A percentile compares a stretch with the other conserved stretches of the same genome.
These are phyloP conservation scores for Rhogogaster chlorosoma DNA, from an alignment of 2,888 invertebrate species.

Conservation along the genomic window DNA sequence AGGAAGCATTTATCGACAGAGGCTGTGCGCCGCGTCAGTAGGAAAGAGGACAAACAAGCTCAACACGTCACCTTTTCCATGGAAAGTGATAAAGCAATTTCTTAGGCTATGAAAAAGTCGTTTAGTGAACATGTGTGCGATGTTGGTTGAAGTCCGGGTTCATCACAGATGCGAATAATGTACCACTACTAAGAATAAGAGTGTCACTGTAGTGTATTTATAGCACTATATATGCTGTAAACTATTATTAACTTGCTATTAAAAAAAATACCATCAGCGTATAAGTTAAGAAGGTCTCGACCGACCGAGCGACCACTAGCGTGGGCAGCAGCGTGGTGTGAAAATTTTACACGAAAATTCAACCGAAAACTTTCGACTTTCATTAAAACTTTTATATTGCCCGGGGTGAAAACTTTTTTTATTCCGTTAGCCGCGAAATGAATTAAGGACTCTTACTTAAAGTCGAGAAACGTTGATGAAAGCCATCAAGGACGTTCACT, in stretches of 20 bases:
- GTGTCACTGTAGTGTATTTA: slow-evolving; percentile 60
- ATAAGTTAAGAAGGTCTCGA: not conserved
- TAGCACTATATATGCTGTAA: slow-evolving; percentile 54
- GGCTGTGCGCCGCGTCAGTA: not conserved
- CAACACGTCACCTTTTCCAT: not conserved
- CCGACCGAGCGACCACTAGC: not conserved
- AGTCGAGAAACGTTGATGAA: slow-evolving; percentile 38
- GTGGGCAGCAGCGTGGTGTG: slow-evolving; percentile 2
- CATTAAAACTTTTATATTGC: slow-evolving; percentile 50
- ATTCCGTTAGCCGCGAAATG: slow-evolving; percentile 39
- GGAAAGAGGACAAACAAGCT: slow-evolving; percentile 15
- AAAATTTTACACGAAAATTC: slow-evolving; percentile 41
- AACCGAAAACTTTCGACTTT: slow-evolving; percentile 42
- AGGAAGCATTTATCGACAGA: not conserved
- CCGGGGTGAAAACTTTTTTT: slow-evolving; percentile 15
- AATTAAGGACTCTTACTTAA: slow-evolving; percentile 47
- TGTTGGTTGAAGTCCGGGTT: not conserved
- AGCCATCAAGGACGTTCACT: slow-evolving; percentile 43
- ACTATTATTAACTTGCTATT: slow-evolving; percentile 61
- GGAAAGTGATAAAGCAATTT: slow-evolving; percentile 42
- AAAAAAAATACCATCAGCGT: slow-evolving; percentile 50
- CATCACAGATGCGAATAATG: not conserved
- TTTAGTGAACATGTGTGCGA: not conserved
- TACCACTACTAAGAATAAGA: slow-evolving; percentile 59
- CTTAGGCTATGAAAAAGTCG: slow-evolving; percentile 28